Base-by-base conservation (phyloP, 2,797 vertebrate species). In the Phrynocephalus forsythii region DNA sequence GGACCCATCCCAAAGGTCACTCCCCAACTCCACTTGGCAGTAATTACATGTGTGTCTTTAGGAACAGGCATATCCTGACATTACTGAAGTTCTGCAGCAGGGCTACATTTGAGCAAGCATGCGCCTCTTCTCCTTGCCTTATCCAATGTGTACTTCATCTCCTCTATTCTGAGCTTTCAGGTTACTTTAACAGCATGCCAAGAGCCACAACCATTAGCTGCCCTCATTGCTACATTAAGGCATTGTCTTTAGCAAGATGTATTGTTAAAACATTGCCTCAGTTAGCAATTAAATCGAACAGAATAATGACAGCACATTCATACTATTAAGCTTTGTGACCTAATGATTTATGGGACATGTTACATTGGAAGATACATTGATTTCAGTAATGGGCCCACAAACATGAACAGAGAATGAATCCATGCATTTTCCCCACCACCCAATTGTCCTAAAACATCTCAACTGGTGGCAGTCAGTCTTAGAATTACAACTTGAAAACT, bases 281-380 rank as follows among this genome's bases (percentile, higher is more conserved):
- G 90, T 90, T 91, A 90, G 89, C 93, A 94, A 94, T 93, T 92
- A 93, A 94, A 94, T 94, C 91, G 94, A 91, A 91, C 90, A 89
- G 84, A 66, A 90, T 88, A 90, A 86, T 13, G 44, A 90, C 78
- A 91, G 91, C 72, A 87, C 88, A 90, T 88, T 92, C 92, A 93
- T 92, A 95, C 91, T 94, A 90, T 85, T 80, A 89, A 92, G 90
- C 84, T 90, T 89, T 92, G 81, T 95, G 90, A 94, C 88, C 93
- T 93, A 94, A 89, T 95, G 93, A 95, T 93, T 95, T 94, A 95
- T 82, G 89, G 92, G 89, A 82, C 85, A 90, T 89, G 88, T 87
- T 93, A 91, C 88, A 89, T 91, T 94, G 93, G 88, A 88, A 94
- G 92, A 92, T 82, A 87, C 81, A 87, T 91, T 92, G 93, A 95